phyloP scores from a whole-genome alignment of 1,140 invertebrate species.

The Macrotrachela quadricornifera region DNA sequence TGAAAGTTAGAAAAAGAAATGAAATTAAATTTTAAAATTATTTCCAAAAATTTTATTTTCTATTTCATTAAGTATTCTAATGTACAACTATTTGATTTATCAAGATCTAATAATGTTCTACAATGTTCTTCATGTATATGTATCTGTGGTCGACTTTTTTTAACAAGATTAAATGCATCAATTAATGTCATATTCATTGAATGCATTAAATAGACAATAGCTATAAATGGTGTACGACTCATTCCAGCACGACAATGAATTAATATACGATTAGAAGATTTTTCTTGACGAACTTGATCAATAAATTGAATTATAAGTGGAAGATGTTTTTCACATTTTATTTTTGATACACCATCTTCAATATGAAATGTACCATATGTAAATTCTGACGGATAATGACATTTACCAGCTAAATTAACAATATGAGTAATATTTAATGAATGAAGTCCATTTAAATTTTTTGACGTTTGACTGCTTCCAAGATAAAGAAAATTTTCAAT shows the following conservation, averaged over 20 bases:
- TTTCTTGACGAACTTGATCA: neutral
- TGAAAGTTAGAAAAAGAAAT: no score
- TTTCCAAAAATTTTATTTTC: neutral
- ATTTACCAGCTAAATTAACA: neutral
- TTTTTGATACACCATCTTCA: neutral
- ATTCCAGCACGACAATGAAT: slow-evolving; percentile 89
- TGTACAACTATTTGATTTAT: neutral
- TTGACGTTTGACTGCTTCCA: neutral
- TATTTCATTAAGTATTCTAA: neutral
- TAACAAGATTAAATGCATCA: slow-evolving; percentile 31
- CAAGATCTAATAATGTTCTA: neutral
- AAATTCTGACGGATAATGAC: neutral
- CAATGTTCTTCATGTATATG: neutral
- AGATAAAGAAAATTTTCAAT: neutral
- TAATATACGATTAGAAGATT: slow-evolving; percentile 38
- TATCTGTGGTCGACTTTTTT: neutral
- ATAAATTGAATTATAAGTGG: neutral
- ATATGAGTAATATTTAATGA: neutral
- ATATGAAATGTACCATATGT: neutral
- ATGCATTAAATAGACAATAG: slow-evolving; percentile 75
- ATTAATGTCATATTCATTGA: slow-evolving; percentile 35
- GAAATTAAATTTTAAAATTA: no score
- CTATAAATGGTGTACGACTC: slow-evolving; percentile 77
- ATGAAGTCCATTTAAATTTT: neutral
- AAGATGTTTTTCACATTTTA: neutral